phyloP scores from a whole-genome alignment of 2,113 vertebrate species.

The Microtus richardsoni region DNA sequence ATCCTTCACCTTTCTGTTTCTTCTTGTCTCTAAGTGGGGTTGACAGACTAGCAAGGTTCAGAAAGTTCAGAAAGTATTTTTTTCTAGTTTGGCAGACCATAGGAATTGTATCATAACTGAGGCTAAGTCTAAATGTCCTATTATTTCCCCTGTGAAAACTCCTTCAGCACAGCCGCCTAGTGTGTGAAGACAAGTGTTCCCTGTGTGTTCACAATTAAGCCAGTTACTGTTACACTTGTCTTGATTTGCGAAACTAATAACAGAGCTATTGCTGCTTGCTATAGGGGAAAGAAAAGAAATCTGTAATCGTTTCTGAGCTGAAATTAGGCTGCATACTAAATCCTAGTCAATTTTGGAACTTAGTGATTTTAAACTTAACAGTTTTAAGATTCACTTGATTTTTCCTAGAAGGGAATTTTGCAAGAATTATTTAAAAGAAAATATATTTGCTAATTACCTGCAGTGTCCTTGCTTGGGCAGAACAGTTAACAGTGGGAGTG shows the following conservation, averaged over 20 bases:
- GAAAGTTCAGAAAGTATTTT: conserved; percentile 30
- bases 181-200: background rate
- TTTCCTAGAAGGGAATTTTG: background rate
- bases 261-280: conserved; percentile 5
- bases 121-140: background rate
- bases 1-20: background rate
- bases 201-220: too few relatives aligned
- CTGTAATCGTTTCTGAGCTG: conserved; percentile 17
- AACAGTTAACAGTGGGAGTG: background rate
- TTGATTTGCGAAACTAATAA: background rate
- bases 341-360: background rate
- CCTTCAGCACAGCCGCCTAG: background rate
- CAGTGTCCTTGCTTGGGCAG: background rate
- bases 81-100: background rate
- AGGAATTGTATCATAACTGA: background rate
- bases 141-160: background rate
- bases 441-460: background rate
- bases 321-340: conserved; percentile 38
- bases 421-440: background rate
- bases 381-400: conserved; percentile 18
- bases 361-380: conserved; percentile 33
- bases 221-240: background rate
- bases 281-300: background rate
- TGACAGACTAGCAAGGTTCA: background rate
- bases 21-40: background rate